Evolutionary conservation across 1,140 invertebrate genomes (phyloP), one percentile per base, ranked within the genome.

Genomic region (Cherax quadricarinatus): DNA sequence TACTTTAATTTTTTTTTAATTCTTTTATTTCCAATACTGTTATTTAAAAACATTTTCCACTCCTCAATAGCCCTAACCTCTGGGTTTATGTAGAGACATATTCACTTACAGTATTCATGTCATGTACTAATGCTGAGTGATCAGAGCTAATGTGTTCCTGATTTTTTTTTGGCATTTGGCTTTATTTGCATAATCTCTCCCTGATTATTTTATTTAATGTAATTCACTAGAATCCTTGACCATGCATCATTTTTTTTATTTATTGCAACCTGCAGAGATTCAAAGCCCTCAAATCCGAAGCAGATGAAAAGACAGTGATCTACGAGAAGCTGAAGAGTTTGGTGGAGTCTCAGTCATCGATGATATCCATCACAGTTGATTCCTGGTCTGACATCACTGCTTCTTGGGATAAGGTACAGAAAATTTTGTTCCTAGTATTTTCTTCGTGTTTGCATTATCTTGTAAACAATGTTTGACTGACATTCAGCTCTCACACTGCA

Each of bases 361-460:
- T 97, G 94, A 96, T 98, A 75, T 97, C 97, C 85, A 97, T 98
- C 89, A 97, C 97, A 2, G 96, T 96, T 62, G 97, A 98, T 94
- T 97, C 97, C 6, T 98, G 98, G 98, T 96, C 96, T 79, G 96
- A 97, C 93, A 96, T 98, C 14, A 96, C 97, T 91, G 95, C 95
- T 53, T 95, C 98, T 41, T 98, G 98, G 98, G 96, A 96, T 91
- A 96, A 97, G 94, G 95, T 94, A 92, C 14, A 53, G 24, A 98
- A 41, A 41, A 96, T 98, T 95, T 95, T 93, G 95, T 96, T 66
- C 95, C 96, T 94, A 94, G 94, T 75, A 83, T 57, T 14, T 14
- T 57, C 53, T 57, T 41, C 30, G 41, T 79, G 3, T 60, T 51
- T 79, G 10, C 16, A 53, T 18, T 75, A n/a, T 24, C n/a, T 75